Base-by-base conservation (phyloP, 1,140 invertebrate genomes). In the Littorina saxatilis region DNA sequence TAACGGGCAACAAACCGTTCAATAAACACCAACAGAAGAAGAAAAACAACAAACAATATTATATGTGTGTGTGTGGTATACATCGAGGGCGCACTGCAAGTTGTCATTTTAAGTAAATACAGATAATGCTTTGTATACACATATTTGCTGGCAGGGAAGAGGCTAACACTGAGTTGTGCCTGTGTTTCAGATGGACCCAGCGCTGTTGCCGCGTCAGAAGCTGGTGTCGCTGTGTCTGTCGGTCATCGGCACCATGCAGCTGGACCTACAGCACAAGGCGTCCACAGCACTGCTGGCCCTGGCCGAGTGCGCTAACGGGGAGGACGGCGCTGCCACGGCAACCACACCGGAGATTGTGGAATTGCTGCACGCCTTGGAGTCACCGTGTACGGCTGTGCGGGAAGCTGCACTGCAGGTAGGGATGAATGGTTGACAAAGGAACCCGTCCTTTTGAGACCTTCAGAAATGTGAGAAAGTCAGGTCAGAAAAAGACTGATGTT, bases 221-320 rank as follows among this genome's bases (percentile, higher is more conserved):
- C 96, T 99, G 94, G 95, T 98, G 85, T 93, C 95, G 66, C 91
- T 97, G 27, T 93, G 98, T 15, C 94, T 98, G 52, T 94, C 97
- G 82, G 93, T 98, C 7, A 96, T 98, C 86, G 95, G 94, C 83
- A 94, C 90, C n/a, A 95, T 94, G 39, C 92, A 89, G 29, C 95
- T 95, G 4, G 94, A 95, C 77, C 93, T 96, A 23, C 96, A 97
- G 90, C 95, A 96, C 4, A 94, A 95, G 85, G 96, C 96, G 1
- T 94, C 95, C n/a, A 94, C 94, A 35, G 95, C 95, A 27, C 91
- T 98, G 32, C 88, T 97, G 68, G 96, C 96, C 86, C 95, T 97
- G 4, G 96, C 96, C 1, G 92, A 93, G 17, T 95, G 95, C 84
- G 95, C 95, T 37, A 96, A 95, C 0, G 90, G 91, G 2, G 92